These are phyloP conservation scores for Drepana arcuata DNA, from an alignment of 1,140 invertebrate species.

Conservation along the genomic window DNA sequence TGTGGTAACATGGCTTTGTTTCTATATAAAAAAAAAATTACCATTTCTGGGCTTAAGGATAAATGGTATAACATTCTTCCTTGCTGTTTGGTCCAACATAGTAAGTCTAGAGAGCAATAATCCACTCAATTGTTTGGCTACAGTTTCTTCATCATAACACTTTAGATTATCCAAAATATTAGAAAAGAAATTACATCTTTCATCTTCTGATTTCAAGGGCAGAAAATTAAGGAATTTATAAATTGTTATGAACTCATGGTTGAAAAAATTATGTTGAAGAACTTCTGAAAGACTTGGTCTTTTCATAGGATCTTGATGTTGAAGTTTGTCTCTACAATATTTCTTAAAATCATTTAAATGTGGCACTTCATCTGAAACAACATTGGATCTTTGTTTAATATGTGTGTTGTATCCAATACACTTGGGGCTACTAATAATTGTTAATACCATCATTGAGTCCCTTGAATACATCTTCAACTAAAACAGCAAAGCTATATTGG, in stretches of 20 bases:
- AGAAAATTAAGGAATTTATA: slow-evolving; percentile 86
- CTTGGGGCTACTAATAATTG: too few relatives aligned
- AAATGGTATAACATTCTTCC: slow-evolving; percentile 80
- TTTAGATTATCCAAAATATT: slow-evolving; percentile 77
- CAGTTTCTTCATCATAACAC: slow-evolving; percentile 81
- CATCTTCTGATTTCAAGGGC: slow-evolving; percentile 81
- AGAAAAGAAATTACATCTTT: slow-evolving; percentile 84
- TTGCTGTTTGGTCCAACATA: slow-evolving; percentile 83
- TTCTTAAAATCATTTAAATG: slow-evolving; percentile 78
- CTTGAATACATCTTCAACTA: slow-evolving; percentile 82
- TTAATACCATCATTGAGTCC: slow-evolving; percentile 75
- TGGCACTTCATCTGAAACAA: slow-evolving; percentile 76
- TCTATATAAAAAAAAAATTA: slow-evolving; percentile 26
- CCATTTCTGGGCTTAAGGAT: slow-evolving; percentile 80
- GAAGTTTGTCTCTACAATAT: slow-evolving; percentile 77
- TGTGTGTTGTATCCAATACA: too few relatives aligned
- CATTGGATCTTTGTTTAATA: too few relatives aligned
- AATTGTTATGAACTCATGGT: slow-evolving; percentile 86
- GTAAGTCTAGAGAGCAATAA: slow-evolving; percentile 87
- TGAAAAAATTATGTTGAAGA: slow-evolving; percentile 82
- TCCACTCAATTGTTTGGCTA: slow-evolving; percentile 83
- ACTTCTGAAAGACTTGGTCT: slow-evolving; percentile 76
- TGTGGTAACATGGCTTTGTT: too few relatives aligned
- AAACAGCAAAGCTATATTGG: slow-evolving; percentile 85
- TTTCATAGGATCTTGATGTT: slow-evolving; percentile 72